A percentile compares a stretch with the other conserved stretches of the same genome.
phyloP scores from a whole-genome alignment of 1,140 invertebrate genomes.

The Macrosteles quadrilineatus region DNA sequence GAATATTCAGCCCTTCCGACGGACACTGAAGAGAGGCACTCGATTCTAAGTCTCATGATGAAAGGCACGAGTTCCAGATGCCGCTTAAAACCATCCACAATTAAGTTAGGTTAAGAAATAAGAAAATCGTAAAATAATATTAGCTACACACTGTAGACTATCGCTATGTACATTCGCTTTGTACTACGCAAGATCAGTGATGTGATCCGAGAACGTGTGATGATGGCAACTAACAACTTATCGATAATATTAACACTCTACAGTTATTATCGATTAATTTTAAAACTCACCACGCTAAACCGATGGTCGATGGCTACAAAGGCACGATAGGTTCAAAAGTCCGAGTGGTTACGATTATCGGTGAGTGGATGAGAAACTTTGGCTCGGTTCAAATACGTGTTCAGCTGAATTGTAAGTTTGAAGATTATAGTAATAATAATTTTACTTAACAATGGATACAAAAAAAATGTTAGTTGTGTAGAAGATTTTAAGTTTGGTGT shows the following conservation, averaged over 20 bases:
- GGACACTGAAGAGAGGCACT: slow-evolving; percentile 15
- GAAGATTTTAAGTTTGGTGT: no score
- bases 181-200: slow-evolving; percentile 2
- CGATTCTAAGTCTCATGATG: slow-evolving; percentile 15
- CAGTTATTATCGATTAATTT: not conserved
- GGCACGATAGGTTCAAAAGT: no score
- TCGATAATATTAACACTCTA: not conserved
- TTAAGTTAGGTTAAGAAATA: not conserved
- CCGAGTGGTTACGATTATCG: no score
- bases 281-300: slow-evolving; percentile 6
- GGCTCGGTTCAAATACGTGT: no score
- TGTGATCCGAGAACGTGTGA: not conserved
- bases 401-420: no score
- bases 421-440: no score
- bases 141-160: slow-evolving; percentile 10
- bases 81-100: slow-evolving; percentile 17
- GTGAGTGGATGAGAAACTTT: no score
- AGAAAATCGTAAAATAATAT: no score
- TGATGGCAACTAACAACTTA: slow-evolving; percentile 1
- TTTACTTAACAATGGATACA: no score
- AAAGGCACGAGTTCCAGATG: slow-evolving; percentile 13
- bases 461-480: no score
- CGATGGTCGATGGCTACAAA: no score
- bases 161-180: slow-evolving; percentile 5
- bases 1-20: slow-evolving; percentile 8